Conservation (phyloP, 2,113 vertebrate genomes). For the Cervus canadensis region DNA sequence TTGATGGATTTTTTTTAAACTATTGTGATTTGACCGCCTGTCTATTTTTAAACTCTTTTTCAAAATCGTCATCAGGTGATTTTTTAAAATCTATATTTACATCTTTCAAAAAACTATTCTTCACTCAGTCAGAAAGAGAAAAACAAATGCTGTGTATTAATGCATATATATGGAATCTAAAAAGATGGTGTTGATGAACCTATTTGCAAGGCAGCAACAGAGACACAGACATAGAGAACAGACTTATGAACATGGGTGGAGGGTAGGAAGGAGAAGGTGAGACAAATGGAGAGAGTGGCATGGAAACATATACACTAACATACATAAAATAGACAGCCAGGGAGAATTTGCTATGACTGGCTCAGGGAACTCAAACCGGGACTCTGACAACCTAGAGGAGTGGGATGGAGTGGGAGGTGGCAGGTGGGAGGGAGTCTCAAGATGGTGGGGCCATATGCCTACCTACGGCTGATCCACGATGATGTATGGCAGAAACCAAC, state of each 20-base stretch:
- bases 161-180: neutral
- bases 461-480: neutral
- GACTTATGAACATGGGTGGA: neutral
- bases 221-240: neutral
- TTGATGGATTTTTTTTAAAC: neutral
- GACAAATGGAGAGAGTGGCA: neutral
- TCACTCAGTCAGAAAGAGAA: neutral
- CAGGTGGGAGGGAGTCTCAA: neutral
- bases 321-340: neutral
- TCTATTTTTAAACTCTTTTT: neutral
- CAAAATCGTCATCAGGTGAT: neutral
- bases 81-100: neutral
- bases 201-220: neutral
- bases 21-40: neutral
- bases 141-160: neutral
- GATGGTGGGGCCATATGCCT: rapidly evolving
- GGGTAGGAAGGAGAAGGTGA: neutral
- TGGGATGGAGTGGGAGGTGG: neutral
- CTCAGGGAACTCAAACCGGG: too few species aligned
- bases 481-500: neutral
- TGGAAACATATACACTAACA: neutral
- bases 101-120: neutral
- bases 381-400: neutral
- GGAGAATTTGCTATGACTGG: neutral
- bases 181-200: neutral